Evolutionary conservation across 2,113 vertebrate genomes (phyloP), one percentile per base, ranked within the genome.

Genomic region (Pluvialis apricaria): DNA sequence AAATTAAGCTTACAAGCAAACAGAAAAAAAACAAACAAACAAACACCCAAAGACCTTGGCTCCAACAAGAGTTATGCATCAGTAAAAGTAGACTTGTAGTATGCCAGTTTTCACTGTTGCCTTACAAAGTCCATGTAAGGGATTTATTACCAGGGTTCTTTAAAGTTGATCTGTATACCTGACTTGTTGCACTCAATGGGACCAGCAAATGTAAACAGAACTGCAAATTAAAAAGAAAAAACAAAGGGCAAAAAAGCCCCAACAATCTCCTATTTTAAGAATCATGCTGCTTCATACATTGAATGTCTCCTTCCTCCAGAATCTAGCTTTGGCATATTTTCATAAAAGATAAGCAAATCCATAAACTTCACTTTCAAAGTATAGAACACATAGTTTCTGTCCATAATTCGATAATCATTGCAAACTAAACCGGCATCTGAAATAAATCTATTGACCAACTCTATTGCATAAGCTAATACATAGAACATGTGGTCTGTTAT

Each of bases 241-340:
- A 18, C 20, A 13, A 18, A 11, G 1, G 1, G 0, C 11, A 42
- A 64, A 79, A 76, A n/a, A 36, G 0, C 6, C 4, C 10, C 34
- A 4, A 4, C 4, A 61, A 14, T 52, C 7, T 60, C 47, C 15
- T 68, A 7, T 65, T 65, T 73, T 79, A 66, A 47, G 24, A 77
- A 51, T 68, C 44, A n/a, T 17, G 1, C 2, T 76, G 4, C 10
- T 89, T 89, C 13, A 52, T 29, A 16, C 8, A 44, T 11, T 54
- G 21, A 81, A 58, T 49, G 10, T 20, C 52, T 47, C 68, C 38
- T 77, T 86, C 25, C 49, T 71, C 11, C 5, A 52, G 42, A 82
- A 70, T 40, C 6, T 72, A 69, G 3, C 24, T 66, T 71, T 5
- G 1, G 17, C 6, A 73, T 91, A 76, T 45, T 86, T 90, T 95